Percentiles rank a stretch among this genome's conserved stretches.
Conservation (phyloP, 1,140 invertebrate genomes). For the Neodiprion virginianus region DNA sequence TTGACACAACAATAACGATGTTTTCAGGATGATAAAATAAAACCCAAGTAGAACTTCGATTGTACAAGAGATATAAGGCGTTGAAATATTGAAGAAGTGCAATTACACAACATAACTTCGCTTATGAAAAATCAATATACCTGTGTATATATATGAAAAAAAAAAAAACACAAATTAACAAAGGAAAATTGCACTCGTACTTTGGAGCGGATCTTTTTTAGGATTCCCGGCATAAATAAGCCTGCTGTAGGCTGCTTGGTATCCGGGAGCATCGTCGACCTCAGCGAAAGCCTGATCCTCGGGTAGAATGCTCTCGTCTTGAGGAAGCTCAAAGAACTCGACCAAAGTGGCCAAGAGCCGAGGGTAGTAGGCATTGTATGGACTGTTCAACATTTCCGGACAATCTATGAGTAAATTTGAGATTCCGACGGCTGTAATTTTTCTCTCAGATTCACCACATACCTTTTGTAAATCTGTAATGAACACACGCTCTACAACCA, state of each 20-base stretch:
- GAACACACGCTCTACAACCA: slow-evolving; percentile 90
- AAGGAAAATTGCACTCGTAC: slow-evolving; percentile 42
- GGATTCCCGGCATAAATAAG: slow-evolving; percentile 82
- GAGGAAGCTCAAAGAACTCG: slow-evolving; percentile 87
- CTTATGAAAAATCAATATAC: neutral
- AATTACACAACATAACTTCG: no score
- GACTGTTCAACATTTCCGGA: slow-evolving; percentile 68
- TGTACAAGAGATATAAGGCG: neutral
- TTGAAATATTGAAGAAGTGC: neutral
- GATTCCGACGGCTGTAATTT: slow-evolving; percentile 89
- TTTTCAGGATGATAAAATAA: neutral
- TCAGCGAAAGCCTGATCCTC: slow-evolving; percentile 88
- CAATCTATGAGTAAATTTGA: slow-evolving; percentile 85
- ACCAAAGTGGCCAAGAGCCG: slow-evolving; percentile 77
- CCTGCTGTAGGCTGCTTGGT: slow-evolving; percentile 89
- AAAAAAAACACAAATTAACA: neutral
- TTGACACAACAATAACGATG: neutral
- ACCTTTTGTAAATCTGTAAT: slow-evolving; percentile 88
- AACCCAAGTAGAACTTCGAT: neutral
- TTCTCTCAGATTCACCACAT: slow-evolving; percentile 80
- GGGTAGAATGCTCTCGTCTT: slow-evolving; percentile 77
- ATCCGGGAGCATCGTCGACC: slow-evolving; percentile 84
- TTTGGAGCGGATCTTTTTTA: slow-evolving; percentile 74
- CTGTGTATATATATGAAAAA: no score
- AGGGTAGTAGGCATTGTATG: slow-evolving; percentile 70